A percentile compares a stretch with the other conserved stretches of the same genome.
Conservation (phyloP, 1,140 invertebrate species). For the Trinorchestia longiramus region DNA sequence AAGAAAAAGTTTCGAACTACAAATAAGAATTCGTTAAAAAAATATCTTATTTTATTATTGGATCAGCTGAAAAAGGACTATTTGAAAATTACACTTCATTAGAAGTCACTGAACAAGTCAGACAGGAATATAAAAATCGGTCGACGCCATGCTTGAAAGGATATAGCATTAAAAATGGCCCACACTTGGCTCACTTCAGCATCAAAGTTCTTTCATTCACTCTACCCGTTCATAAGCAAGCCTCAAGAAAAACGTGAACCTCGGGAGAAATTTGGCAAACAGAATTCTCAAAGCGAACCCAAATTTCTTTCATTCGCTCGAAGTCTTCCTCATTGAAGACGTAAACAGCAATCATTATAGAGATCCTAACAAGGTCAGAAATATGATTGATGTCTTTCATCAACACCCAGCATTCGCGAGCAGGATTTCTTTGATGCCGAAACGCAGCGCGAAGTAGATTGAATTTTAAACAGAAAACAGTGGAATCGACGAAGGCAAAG, state of each 20-base stretch:
- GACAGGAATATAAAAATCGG: too few species aligned
- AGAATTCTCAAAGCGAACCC: background rate
- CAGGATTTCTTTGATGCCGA: background rate
- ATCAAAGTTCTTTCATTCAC: background rate
- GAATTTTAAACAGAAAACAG: background rate
- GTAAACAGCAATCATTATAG: constrained; percentile 4
- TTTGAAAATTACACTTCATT: too few species aligned
- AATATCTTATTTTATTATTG: background rate
- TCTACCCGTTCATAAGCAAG: too few species aligned
- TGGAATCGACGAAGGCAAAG: background rate
- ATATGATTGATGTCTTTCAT: constrained; percentile 2
- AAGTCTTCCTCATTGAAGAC: background rate
- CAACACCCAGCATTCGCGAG: background rate
- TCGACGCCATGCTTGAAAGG: background rate
- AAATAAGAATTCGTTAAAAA: background rate
- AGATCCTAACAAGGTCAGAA: background rate
- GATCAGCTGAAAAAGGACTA: too few species aligned
- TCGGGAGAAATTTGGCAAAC: background rate
- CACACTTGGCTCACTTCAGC: background rate
- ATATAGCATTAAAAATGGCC: background rate
- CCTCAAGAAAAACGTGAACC: background rate
- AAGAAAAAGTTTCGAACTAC: too few species aligned
- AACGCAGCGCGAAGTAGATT: background rate
- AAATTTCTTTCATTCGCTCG: background rate
- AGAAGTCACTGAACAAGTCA: too few species aligned